phyloP scores from a whole-genome alignment of 23 tunicate species.

The Botrylloides violaceus region DNA sequence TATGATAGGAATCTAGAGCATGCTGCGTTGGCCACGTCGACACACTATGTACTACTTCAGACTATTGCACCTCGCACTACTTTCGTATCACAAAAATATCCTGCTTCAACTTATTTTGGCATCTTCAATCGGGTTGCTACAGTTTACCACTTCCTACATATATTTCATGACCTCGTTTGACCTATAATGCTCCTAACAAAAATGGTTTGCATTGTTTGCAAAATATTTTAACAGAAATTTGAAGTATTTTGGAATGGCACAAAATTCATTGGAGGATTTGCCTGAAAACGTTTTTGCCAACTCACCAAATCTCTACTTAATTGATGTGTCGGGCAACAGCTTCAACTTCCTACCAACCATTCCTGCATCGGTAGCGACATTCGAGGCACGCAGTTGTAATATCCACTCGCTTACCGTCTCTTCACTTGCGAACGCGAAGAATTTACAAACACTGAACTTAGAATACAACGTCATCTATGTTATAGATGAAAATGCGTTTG shows the following conservation, averaged over 20 bases:
- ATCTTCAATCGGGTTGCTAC: too few species aligned
- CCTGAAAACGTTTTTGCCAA: constrained; percentile 22
- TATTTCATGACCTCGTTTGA: too few species aligned
- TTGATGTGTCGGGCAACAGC: constrained; percentile 41
- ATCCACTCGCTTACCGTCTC: constrained; percentile 3
- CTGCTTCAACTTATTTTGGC: too few species aligned
- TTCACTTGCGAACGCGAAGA: constrained; percentile 25
- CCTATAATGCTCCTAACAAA: too few species aligned
- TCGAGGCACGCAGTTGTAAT: constrained; percentile 25
- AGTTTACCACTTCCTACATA: too few species aligned
- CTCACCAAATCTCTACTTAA: constrained; percentile 29
- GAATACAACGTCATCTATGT: constrained; percentile 17
- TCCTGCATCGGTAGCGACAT: constrained; percentile 21
- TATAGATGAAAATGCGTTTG: constrained; percentile 39
- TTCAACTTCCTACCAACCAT: constrained; percentile 36
- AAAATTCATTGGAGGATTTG: constrained; percentile 23
- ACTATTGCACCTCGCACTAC: too few species aligned
- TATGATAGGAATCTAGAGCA: too few species aligned
- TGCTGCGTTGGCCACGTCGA: too few species aligned
- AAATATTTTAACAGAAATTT: constrained; percentile 15
- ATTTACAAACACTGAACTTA: constrained; percentile 26
- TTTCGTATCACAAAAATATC: too few species aligned
- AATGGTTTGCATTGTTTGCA: not conserved
- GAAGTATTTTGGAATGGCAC: constrained; percentile 35
- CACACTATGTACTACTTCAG: too few species aligned